Base-by-base conservation (phyloP, 2,113 vertebrate genomes). In the Cebidichthys violaceus region DNA sequence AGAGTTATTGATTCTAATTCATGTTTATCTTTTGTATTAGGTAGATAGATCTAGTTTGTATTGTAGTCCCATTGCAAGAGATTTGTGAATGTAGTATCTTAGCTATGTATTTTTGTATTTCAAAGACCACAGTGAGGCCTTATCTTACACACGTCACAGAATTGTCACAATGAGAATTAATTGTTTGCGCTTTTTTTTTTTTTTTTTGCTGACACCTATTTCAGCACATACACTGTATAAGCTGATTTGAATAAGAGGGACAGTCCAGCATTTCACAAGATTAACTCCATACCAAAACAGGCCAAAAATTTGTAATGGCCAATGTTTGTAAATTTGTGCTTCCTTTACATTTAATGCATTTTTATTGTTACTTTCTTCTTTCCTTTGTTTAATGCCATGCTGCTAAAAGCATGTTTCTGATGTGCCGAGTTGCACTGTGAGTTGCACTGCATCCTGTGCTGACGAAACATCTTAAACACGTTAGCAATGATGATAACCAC, bases 81-180 rank as follows among this genome's bases (percentile, higher is more conserved):
- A 85, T 65, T 77, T 86, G 80, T 86, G 85, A 91, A 88, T 87
- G 86, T 94, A 94, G 91, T 87, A 77, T 83, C 83, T 86, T 91
- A 84, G 76, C n/a, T 47, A 72, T 79, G 73, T 92, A 87, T 92
- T 89, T 91, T 90, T 92, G 76, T 92, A 92, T 89, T 83, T 92
- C 77, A 86, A 86, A 93, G 89, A 94, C 86, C 92, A 92, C 90
- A 69, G 85, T 86, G 91, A 92, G 92, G 94, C 91, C 91, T 93
- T 92, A 90, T 86, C 75, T 67, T 86, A 82, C 70, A 74, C 79
- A 83, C 66, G 70, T 89, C 70, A 83, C 79, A 82, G 67, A 86
- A 88, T 89, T 87, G 68, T 77, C 83, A 86, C 37, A 77, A 85
- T 79, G 81, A 85, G 75, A 80, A 76, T 81, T 69, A 78, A 77